These are phyloP conservation scores for Athalia cordata DNA, from an alignment of 2,888 invertebrate genomes.

Conservation along the genomic window DNA sequence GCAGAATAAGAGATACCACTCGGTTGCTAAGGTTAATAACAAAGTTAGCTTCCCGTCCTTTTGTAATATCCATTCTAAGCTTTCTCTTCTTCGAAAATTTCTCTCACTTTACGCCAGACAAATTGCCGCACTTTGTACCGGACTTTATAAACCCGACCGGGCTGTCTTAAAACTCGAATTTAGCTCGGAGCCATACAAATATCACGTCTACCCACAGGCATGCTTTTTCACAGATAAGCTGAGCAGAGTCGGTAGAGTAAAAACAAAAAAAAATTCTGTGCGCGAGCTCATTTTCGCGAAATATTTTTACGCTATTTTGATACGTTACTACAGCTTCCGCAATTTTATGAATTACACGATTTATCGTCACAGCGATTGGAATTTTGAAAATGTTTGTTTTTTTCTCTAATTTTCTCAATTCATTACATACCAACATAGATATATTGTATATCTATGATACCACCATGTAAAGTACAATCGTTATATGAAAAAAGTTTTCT, in stretches of 20 bases:
- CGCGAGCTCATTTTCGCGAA: too few species aligned
- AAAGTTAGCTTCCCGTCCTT: slow-evolving; percentile 1
- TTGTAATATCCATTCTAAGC: neutral
- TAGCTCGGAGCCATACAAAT: neutral
- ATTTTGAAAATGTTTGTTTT: too few species aligned
- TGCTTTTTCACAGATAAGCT: slow-evolving; percentile 20
- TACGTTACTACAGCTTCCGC: too few species aligned
- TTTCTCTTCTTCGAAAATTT: neutral
- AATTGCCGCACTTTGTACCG: slow-evolving; percentile 41
- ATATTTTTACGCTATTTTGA: too few species aligned
- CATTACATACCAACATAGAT: too few species aligned
- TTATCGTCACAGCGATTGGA: too few species aligned
- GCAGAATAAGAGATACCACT: slow-evolving; percentile 6
- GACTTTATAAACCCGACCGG: slow-evolving; percentile 19
- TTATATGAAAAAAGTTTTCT: too few species aligned
- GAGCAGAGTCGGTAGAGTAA: neutral
- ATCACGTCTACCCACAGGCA: slow-evolving; percentile 20
- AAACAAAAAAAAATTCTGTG: neutral
- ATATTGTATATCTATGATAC: too few species aligned
- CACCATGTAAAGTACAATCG: too few species aligned
- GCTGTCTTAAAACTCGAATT: neutral
- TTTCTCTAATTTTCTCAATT: too few species aligned
- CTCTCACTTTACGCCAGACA: slow-evolving; percentile 16
- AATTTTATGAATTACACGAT: too few species aligned
- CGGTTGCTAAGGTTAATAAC: slow-evolving; percentile 12